Percentiles rank a stretch among this genome's conserved stretches.
Conservation (phyloP, 2,797 vertebrate species). For the Poecilia wingei region DNA sequence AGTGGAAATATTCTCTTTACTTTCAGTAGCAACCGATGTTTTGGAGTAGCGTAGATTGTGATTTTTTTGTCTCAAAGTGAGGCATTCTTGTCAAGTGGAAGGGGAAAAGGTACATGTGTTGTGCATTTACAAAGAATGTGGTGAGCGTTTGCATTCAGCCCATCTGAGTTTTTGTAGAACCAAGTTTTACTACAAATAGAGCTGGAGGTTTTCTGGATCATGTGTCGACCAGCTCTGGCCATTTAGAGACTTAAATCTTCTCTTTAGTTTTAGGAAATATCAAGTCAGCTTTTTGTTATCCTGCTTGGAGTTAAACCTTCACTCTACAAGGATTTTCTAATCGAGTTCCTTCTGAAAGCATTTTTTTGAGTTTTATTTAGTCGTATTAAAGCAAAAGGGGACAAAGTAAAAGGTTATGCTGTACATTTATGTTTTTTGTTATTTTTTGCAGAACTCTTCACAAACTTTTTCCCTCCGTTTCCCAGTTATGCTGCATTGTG, state of each 20-base stretch:
- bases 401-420: not conserved
- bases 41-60: not conserved
- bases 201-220: not conserved
- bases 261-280: not conserved
- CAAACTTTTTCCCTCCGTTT: not conserved
- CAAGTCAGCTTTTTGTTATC: too few relatives aligned
- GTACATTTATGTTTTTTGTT: not conserved
- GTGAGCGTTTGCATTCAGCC: not conserved
- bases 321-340: not conserved
- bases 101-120: not conserved
- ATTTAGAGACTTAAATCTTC: not conserved
- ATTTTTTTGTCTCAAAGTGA: not conserved
- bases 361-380: not conserved
- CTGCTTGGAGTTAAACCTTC: not conserved
- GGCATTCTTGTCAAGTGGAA: not conserved
- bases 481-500: not conserved
- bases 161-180: not conserved
- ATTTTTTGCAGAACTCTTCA: not conserved
- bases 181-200: not conserved
- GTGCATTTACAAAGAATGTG: not conserved
- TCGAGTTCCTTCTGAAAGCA: not conserved
- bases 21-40: not conserved
- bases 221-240: not conserved
- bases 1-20: not conserved
- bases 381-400: not conserved